Evolutionary conservation across 2,888 invertebrate genomes (phyloP).

Genomic region (Aphidoletes aphidimyza): DNA sequence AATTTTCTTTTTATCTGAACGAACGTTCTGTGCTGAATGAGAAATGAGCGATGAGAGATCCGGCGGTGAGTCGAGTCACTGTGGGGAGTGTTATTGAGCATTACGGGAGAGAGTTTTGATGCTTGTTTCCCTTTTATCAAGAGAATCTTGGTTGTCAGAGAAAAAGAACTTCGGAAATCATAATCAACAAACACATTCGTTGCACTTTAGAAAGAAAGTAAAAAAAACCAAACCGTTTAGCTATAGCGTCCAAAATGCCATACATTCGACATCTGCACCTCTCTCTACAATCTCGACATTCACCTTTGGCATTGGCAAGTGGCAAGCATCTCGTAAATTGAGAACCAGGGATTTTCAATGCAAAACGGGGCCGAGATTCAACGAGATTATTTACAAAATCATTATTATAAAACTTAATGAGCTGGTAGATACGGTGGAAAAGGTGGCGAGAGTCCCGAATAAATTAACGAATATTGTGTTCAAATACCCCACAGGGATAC

Average conservation of each 20-base stretch:
- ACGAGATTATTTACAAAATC: slow-evolving; percentile 38
- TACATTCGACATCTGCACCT: background rate
- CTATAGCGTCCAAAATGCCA: background rate
- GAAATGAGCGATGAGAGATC: background rate
- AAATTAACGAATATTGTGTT: slow-evolving; percentile 54
- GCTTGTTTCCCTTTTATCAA: slow-evolving; percentile 5
- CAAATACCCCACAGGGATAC: slow-evolving; percentile 54
- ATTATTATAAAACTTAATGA: slow-evolving; percentile 53
- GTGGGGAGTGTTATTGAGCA: background rate
- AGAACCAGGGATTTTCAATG: too few relatives aligned
- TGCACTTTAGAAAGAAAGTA: background rate
- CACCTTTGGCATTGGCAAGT: slow-evolving; percentile 31
- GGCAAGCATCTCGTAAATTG: too few relatives aligned
- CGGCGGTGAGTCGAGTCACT: background rate
- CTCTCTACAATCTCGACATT: too few relatives aligned
- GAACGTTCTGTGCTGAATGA: too few relatives aligned
- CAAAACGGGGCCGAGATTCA: background rate
- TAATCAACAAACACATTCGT: slow-evolving; percentile 9
- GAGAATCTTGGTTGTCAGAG: background rate
- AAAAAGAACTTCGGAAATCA: background rate
- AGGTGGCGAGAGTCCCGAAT: slow-evolving; percentile 44
- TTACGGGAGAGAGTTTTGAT: background rate
- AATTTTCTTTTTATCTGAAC: slow-evolving; percentile 1
- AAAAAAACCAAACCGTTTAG: slow-evolving; percentile 11
- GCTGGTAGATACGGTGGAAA: slow-evolving; percentile 19